A percentile compares a stretch with the other conserved stretches of the same genome.
phyloP scores from a whole-genome alignment of 2,113 vertebrate species.

The Myocastor coypus region DNA sequence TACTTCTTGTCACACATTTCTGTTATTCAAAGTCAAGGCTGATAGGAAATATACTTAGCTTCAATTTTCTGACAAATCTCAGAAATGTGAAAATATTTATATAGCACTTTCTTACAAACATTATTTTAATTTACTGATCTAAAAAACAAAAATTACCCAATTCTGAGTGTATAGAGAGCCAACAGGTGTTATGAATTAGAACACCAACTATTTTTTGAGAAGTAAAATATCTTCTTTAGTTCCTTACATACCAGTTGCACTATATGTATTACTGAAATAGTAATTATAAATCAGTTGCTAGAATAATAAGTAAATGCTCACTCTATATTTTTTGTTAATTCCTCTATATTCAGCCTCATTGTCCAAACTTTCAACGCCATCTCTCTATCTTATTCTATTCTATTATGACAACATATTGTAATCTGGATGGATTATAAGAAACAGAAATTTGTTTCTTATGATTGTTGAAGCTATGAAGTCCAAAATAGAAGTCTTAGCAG shows the following conservation, averaged over 20 bases:
- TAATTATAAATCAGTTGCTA: neutral
- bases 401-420: neutral
- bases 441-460: neutral
- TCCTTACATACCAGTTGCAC: neutral
- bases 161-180: neutral
- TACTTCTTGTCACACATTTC: neutral
- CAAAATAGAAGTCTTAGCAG: neutral
- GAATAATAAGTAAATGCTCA: neutral
- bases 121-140: neutral
- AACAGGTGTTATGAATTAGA: neutral
- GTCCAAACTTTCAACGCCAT: neutral
- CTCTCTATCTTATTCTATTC: neutral
- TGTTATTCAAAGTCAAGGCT: neutral
- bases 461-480: neutral
- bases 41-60: neutral
- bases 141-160: neutral
- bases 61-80: neutral
- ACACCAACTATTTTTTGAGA: neutral
- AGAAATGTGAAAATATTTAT: neutral
- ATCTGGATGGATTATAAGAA: neutral
- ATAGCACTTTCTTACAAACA: neutral
- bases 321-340: neutral
- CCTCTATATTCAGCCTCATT: too few species aligned
- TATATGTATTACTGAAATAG: neutral
- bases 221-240: neutral